Conservation (phyloP, 1,140 invertebrate genomes). For the Lordiphosa clarofinis region DNA sequence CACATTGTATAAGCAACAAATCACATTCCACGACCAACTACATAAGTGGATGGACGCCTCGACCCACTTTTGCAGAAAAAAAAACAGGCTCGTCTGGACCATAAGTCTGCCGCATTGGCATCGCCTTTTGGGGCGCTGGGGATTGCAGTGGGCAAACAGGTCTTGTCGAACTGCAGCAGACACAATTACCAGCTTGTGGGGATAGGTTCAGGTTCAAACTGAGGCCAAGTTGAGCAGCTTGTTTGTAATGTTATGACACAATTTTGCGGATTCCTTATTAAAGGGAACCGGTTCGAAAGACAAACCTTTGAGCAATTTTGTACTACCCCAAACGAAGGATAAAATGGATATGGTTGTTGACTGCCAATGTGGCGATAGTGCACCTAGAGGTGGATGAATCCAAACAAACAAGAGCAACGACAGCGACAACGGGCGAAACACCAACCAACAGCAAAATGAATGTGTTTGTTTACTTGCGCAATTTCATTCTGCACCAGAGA, state of each 20-base stretch:
- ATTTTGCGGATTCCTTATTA: conserved; percentile 41
- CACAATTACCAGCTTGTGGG: conserved; percentile 23
- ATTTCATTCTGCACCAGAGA: conserved; percentile 31
- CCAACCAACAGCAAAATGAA: not conserved
- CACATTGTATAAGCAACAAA: conserved; percentile 52
- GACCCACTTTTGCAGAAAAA: conserved; percentile 51
- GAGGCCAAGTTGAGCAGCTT: conserved; percentile 29
- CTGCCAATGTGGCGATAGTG: too few relatives aligned
- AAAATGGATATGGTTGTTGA: too few relatives aligned
- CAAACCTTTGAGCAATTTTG: too few relatives aligned
- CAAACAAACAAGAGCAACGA: conserved; percentile 4
- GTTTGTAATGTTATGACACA: conserved; percentile 72
- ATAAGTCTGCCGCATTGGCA: conserved; percentile 59
- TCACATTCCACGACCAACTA: conserved; percentile 51
- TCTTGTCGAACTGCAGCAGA: conserved; percentile 36
- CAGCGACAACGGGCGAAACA: conserved; percentile 4
- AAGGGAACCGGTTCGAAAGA: too few relatives aligned
- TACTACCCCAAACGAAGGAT: too few relatives aligned
- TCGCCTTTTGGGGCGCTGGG: conserved; percentile 29
- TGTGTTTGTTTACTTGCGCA: conserved; percentile 60
- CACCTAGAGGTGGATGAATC: not conserved
- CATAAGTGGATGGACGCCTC: conserved; percentile 21
- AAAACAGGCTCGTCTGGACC: conserved; percentile 64
- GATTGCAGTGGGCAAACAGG: conserved; percentile 45
- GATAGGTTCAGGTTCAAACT: conserved; percentile 68